Conservation (phyloP, 2,888 invertebrate species). For the Latrodectus hesperus region DNA sequence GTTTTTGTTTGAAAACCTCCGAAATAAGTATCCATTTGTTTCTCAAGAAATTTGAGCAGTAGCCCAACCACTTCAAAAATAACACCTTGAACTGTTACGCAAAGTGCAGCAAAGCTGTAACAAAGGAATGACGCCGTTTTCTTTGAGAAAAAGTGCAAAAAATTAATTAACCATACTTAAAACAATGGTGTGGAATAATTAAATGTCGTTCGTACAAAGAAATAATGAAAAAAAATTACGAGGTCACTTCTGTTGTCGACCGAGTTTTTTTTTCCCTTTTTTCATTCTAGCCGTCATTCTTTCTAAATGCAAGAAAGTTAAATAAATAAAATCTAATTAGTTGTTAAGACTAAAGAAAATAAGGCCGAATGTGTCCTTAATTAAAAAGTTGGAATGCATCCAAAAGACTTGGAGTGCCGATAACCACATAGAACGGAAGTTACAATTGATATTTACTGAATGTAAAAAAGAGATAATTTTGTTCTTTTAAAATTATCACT, state of each 20-base stretch:
- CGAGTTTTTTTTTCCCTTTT: background rate
- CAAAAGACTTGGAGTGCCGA: conserved; percentile 33
- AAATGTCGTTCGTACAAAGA: conserved; percentile 39
- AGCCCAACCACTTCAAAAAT: conserved; percentile 27
- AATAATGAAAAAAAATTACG: conserved; percentile 20
- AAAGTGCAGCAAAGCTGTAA: conserved; percentile 17
- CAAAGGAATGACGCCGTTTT: conserved; percentile 38
- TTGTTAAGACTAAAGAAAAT: conserved; percentile 29
- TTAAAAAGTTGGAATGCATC: conserved; percentile 52
- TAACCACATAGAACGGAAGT: conserved; percentile 30
- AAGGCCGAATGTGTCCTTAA: conserved; percentile 46
- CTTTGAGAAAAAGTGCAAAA: conserved; percentile 77
- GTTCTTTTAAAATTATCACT: background rate
- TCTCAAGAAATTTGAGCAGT: background rate
- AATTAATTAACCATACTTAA: conserved; percentile 53
- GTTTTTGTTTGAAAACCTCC: background rate
- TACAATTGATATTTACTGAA: background rate
- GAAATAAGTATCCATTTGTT: background rate
- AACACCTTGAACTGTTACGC: conserved; percentile 6
- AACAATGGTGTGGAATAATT: conserved; percentile 48
- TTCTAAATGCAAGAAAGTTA: conserved; percentile 38
- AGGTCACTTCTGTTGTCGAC: conserved; percentile 47
- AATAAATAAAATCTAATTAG: conserved; percentile 68
- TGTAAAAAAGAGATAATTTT: background rate
- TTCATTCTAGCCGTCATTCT: conserved; percentile 10